phyloP scores from a whole-genome alignment of 2,888 invertebrate species.

The Rambutsinella grinnellia region DNA sequence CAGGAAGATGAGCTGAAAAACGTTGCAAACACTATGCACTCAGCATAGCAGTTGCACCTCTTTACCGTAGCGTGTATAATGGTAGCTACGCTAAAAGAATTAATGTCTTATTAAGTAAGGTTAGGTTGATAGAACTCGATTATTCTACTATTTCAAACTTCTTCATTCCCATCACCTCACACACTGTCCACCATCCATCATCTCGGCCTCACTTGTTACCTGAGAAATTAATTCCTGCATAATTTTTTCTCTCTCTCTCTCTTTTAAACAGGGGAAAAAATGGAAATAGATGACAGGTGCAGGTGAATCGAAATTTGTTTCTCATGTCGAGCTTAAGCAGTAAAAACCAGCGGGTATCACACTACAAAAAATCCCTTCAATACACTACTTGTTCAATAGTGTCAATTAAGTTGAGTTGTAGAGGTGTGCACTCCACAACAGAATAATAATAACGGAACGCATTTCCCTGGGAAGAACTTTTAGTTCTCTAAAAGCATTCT shows the following conservation, averaged over 20 bases:
- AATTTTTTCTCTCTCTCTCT: constrained; percentile 8
- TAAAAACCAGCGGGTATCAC: not conserved
- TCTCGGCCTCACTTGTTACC: too few species aligned
- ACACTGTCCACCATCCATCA: too few species aligned
- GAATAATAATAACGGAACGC: not conserved
- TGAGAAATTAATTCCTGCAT: constrained; percentile 2
- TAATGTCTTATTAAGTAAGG: not conserved
- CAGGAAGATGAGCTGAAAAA: constrained; percentile 28
- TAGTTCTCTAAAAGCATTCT: too few species aligned
- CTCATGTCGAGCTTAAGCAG: not conserved
- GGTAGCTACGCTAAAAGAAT: not conserved
- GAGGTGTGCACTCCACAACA: not conserved
- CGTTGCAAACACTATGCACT: not conserved
- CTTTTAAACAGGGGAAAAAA: not conserved
- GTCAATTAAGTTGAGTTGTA: not conserved
- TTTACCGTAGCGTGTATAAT: not conserved
- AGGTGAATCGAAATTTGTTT: not conserved
- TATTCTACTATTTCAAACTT: constrained; percentile 13
- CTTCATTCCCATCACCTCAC: too few species aligned
- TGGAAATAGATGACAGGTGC: not conserved
- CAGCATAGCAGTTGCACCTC: not conserved
- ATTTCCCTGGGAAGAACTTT: not conserved
- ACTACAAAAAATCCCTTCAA: too few species aligned
- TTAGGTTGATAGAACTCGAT: not conserved
- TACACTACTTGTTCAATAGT: not conserved